phyloP scores from a whole-genome alignment of 2,888 invertebrate species.

The Agrotis segetum region DNA sequence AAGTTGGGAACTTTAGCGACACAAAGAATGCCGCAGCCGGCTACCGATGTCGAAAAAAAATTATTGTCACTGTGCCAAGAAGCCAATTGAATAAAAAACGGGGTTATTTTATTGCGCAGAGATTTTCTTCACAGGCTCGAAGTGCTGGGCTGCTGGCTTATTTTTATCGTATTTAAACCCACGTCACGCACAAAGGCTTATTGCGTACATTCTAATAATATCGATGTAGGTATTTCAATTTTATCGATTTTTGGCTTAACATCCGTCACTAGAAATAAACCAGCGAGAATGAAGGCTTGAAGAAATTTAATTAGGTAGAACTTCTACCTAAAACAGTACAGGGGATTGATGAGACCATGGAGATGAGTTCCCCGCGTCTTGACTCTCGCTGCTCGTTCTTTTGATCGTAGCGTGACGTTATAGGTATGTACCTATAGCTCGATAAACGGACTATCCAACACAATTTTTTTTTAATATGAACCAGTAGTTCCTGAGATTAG shows the following conservation, averaged over 20 bases:
- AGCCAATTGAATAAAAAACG: constrained; percentile 82
- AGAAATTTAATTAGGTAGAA: not conserved
- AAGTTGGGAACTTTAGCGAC: constrained; percentile 48
- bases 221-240: constrained; percentile 20
- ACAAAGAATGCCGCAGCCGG: constrained; percentile 47
- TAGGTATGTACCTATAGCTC: too few species aligned
- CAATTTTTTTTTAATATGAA: too few species aligned
- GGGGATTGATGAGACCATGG: too few species aligned
- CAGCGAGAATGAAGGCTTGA: not conserved
- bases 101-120: constrained; percentile 82
- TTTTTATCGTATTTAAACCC: constrained; percentile 69
- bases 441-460: too few species aligned
- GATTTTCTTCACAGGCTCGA: constrained; percentile 73
- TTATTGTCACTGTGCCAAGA: constrained; percentile 86
- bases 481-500: too few species aligned
- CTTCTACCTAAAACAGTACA: too few species aligned
- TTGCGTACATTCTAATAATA: constrained; percentile 51
- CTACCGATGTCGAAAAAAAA: constrained; percentile 75
- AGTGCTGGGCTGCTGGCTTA: constrained; percentile 68
- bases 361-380: too few species aligned
- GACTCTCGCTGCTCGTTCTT: too few species aligned
- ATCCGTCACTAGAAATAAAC: not conserved
- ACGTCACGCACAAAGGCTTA: constrained; percentile 46
- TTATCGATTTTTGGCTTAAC: constrained; percentile 17
- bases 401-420: too few species aligned